Evolutionary conservation across 30 jellyfish, hydroid and myxozoan species (phyloP), one percentile per base, ranked within the genome.

Genomic region (Pseudorhiza aurosa): DNA sequence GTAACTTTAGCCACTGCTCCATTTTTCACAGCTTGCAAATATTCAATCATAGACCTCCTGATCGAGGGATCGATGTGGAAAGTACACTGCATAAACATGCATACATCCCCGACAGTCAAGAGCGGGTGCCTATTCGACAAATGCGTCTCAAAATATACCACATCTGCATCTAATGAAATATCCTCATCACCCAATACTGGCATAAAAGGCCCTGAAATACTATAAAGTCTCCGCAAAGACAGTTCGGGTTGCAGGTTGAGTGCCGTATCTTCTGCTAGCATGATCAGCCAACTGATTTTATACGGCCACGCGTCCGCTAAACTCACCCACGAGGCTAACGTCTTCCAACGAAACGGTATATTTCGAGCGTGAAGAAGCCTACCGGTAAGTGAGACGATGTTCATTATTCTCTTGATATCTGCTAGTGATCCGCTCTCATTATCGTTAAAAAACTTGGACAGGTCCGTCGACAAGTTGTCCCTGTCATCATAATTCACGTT

Each of bases 241-340:
- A 93, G 64, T 43, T 82, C 88, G n/a, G 87, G 85, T 14, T 89
- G 90, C 36, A 93, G 37, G 47, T 62, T 70, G 57, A 93, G 84
- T 17, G 88, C 31, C 27, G 88, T 17, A 53, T 93, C 99, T 44
- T 77, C 92, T 6, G 96, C 85, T 68, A 93, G 46, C 27, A 93
- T 36, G 7, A 94, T 86, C 50, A 93, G 53, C 99, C 99, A 93
- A 64, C 91, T 88, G 63, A 87, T 85, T 63, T 93, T 93, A 51
- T 87, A 87, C 7, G 99, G 99, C 99, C 99, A 93, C 24, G 90
- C 96, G 70, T 93, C 99, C 50, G 97, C 96, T 7, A 93, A 79
- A 35, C 96, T 80, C 17, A 93, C 95, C 99, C 99, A 93, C 17
- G 95, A 87, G 17, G 97, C 99, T 29, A 93, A 72, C 12, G 95